Base-by-base conservation (phyloP, 2,797 vertebrate genomes). In the Centroberyx gerrardi region DNA sequence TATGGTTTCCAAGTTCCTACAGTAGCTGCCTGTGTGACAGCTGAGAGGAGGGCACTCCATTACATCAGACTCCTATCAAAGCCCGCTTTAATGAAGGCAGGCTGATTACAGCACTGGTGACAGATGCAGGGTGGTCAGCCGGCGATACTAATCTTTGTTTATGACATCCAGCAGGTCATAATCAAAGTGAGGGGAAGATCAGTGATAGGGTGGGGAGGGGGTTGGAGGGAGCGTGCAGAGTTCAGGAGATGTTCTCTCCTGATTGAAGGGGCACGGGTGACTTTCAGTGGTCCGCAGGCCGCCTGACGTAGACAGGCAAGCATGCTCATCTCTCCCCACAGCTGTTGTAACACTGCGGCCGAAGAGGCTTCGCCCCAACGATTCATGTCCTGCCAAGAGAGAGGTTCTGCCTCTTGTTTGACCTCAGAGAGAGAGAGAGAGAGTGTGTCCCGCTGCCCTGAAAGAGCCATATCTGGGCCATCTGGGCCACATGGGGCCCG, bases 331-430 rank as follows among this genome's bases (percentile, higher is more conserved):
- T 84, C 82, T 81, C 78, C 72, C 55, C 81, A 90, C 93, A 95
- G 94, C 95, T 96, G 95, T 92, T 92, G 92, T 91, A 89, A 80
- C 79, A 85, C 78, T 84, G 83, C 82, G 75, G 82, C 82, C 62
- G 63, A 81, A 82, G 87, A 89, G 90, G 81, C 87, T 90, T 91
- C 83, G 17, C 77, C 82, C 68, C 55, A 29, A 44, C 83, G 87
- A 90, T 94, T 94, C 90, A 94, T 94, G 92, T 94, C 76, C 87
- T 93, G 93, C 95, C 95, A 95, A 94, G 83, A 82, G 85, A 91
- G 90, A 88, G 86, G 76, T 82, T 85, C 70, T 88, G 90, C 88
- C 90, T 93, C 85, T 83, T 83, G 74, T 90, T 87, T 93, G 93
- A 94, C 92, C 93, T 90, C 80, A 56, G 76, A 82, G 78, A 81